A percentile compares a stretch with the other conserved stretches of the same genome.
These are phyloP conservation scores for Neosilurus hyrtlii DNA, from an alignment of 2,797 vertebrate species.

Conservation along the genomic window DNA sequence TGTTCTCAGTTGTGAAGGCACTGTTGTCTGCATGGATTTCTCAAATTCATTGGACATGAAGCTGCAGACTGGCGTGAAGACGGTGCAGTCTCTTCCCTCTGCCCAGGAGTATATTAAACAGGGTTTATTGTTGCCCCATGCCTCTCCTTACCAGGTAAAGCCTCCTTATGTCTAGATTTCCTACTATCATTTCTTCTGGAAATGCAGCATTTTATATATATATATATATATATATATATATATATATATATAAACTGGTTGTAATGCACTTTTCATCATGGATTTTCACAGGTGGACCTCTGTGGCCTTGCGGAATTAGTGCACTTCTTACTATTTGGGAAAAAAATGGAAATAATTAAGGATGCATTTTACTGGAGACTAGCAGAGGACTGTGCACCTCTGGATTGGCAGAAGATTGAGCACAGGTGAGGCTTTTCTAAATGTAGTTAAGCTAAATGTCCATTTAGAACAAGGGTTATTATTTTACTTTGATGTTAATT, in stretches of 20 bases:
- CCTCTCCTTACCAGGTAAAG: slow-evolving; percentile 63
- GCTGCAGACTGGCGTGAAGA: slow-evolving; percentile 57
- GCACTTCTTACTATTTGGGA: slow-evolving; percentile 51
- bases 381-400: slow-evolving; percentile 20
- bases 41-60: slow-evolving; percentile 62
- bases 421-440: slow-evolving; percentile 34
- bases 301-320: slow-evolving; percentile 56
- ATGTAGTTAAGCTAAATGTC: not conserved
- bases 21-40: slow-evolving; percentile 60
- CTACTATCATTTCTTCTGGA: not conserved
- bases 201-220: not conserved
- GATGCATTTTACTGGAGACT: slow-evolving; percentile 48
- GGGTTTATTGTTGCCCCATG: slow-evolving; percentile 56
- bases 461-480: not conserved
- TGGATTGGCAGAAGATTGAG: slow-evolving; percentile 28
- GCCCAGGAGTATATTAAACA: slow-evolving; percentile 59
- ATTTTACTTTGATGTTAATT: not conserved
- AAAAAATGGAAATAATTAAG: slow-evolving; percentile 37
- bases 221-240: too few species aligned
- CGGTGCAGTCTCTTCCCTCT: slow-evolving; percentile 45
- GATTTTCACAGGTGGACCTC: slow-evolving; percentile 55
- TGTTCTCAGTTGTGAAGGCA: slow-evolving; percentile 25
- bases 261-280: not conserved
- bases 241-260: not conserved
- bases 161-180: not conserved